phyloP scores from a whole-genome alignment of 1,140 invertebrate species.

The Asobara japonica region DNA sequence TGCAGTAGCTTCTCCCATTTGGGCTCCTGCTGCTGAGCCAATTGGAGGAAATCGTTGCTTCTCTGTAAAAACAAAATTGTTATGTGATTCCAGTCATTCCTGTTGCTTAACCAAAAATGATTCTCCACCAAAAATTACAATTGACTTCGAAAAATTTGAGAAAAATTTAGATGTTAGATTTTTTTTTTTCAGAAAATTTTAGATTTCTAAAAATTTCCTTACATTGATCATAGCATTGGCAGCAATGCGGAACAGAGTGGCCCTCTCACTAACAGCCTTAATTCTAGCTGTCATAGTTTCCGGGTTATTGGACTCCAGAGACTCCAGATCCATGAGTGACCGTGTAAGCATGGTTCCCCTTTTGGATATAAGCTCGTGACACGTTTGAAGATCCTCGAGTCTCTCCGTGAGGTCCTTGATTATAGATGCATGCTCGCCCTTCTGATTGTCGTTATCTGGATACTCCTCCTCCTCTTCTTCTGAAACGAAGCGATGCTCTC shows the following conservation, averaged over 20 bases:
- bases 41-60: slow-evolving; percentile 88
- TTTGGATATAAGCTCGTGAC: slow-evolving; percentile 89
- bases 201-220: slow-evolving; percentile 66
- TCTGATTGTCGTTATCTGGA: slow-evolving; percentile 62
- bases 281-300: slow-evolving; percentile 70
- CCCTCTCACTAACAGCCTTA: slow-evolving; percentile 88
- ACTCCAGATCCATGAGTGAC: slow-evolving; percentile 85
- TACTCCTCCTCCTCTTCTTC: slow-evolving; percentile 88
- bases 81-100: too few species aligned
- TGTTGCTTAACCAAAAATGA: too few species aligned
- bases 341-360: slow-evolving; percentile 86
- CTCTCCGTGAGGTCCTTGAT: slow-evolving; percentile 72
- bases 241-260: slow-evolving; percentile 92
- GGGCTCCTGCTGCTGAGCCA: slow-evolving; percentile 86
- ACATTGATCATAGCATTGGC: slow-evolving; percentile 97
- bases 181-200: too few species aligned
- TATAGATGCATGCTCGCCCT: slow-evolving; percentile 64
- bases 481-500: slow-evolving; percentile 51
- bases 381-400: slow-evolving; percentile 89
- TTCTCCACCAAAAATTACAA: too few species aligned
- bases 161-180: too few species aligned
- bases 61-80: slow-evolving; percentile 71
- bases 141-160: too few species aligned
- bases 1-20: slow-evolving; percentile 93
- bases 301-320: slow-evolving; percentile 69